Conservation (phyloP, 2,888 invertebrate genomes). For the Steinernema carpocapsae region DNA sequence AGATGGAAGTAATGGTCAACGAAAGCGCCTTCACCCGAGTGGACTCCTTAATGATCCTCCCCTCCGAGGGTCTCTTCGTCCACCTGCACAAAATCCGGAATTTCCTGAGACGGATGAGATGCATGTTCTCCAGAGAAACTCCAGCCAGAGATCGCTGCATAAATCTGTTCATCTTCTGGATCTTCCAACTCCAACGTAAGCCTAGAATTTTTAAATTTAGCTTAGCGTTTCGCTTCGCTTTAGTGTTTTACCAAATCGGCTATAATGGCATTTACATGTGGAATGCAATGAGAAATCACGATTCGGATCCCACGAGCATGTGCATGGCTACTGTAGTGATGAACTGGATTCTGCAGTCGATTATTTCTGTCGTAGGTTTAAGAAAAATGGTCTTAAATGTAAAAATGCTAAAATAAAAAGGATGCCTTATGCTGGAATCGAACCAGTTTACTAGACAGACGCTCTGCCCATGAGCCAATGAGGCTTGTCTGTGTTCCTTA, state of each 20-base stretch:
- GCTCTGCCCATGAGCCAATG: no score
- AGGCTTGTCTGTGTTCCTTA: no score
- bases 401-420: no score
- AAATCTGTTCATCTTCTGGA: background rate
- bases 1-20: background rate
- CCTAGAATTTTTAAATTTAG: background rate
- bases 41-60: constrained; percentile 5
- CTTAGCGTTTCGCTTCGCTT: background rate
- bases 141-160: background rate
- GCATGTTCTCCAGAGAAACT: background rate
- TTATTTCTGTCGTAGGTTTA: background rate
- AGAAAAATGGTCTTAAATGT: background rate
- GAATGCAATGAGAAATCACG: background rate
- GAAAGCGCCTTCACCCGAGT: no score
- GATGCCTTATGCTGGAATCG: no score
- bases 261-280: background rate
- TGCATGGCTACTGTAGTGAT: background rate
- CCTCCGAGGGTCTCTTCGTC: background rate
- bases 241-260: background rate
- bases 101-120: background rate
- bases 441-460: no score
- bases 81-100: background rate
- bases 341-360: constrained; percentile 7
- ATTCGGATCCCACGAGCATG: background rate
- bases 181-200: background rate